Percentiles rank a stretch among this genome's conserved stretches.
Conservation (phyloP, 2,113 vertebrate genomes). For the Solea senegalensis region DNA sequence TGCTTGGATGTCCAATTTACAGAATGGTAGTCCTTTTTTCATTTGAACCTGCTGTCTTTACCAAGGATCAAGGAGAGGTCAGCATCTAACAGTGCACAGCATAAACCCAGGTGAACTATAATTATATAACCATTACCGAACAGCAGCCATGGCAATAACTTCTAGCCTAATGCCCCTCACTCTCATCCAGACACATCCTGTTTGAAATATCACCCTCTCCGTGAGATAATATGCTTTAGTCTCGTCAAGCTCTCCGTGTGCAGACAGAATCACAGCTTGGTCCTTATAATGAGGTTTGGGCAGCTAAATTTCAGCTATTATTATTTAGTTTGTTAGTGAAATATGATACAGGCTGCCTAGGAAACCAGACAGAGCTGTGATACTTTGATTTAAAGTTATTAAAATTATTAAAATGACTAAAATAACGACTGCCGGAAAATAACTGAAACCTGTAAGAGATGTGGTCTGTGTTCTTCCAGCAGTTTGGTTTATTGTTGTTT, state of each 20-base stretch:
- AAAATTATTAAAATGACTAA: too few relatives aligned
- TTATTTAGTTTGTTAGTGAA: neutral
- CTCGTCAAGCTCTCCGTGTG: constrained; percentile 1
- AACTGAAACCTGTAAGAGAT: neutral
- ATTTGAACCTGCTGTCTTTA: neutral
- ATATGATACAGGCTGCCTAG: neutral
- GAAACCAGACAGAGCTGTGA: constrained; percentile 5
- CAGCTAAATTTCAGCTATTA: too few relatives aligned
- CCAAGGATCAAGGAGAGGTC: neutral
- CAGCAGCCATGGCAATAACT: constrained; percentile 33
- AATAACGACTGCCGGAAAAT: too few relatives aligned
- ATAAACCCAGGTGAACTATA: constrained; percentile 24
- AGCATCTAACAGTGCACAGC: constrained; percentile 2
- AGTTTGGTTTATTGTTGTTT: constrained; percentile 9
- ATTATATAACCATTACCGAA: constrained; percentile 31
- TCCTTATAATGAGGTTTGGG: neutral
- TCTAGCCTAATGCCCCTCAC: constrained; percentile 8
- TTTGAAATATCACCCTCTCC: constrained; percentile 29
- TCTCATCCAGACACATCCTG: constrained; percentile 24
- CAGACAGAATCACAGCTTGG: constrained; percentile 4
- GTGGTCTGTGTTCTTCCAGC: neutral
- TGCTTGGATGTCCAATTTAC: neutral
- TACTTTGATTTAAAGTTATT: too few relatives aligned
- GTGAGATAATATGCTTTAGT: constrained; percentile 14
- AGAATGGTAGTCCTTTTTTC: neutral